Conservation (phyloP, 2,797 vertebrate genomes). For the Pachyuromys duprasi region DNA sequence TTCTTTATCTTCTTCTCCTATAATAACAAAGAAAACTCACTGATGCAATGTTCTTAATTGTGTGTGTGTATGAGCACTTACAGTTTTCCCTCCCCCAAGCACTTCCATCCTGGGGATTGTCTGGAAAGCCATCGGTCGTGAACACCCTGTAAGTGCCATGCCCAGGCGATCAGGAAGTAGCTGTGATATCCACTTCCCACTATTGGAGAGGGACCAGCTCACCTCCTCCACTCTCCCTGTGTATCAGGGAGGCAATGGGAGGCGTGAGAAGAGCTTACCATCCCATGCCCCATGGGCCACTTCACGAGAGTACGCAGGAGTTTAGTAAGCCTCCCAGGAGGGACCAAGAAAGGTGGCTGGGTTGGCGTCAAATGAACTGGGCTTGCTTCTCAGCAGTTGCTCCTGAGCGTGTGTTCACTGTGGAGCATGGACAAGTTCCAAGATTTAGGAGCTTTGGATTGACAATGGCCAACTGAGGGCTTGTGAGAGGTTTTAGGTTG, state of each 20-base stretch:
- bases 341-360: accelerated
- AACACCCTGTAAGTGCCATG: neutral
- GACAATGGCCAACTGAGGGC: neutral
- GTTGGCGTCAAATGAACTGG: neutral
- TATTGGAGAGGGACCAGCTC: neutral
- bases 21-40: neutral
- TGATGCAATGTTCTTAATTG: neutral
- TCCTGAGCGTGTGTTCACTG: accelerated
- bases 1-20: too few relatives aligned
- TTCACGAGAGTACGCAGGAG: neutral
- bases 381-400: too few relatives aligned
- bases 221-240: accelerated
- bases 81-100: too few relatives aligned
- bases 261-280: neutral
- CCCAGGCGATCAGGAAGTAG: neutral
- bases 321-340: neutral
- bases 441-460: neutral
- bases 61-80: neutral
- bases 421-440: neutral
- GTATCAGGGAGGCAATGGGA: too few relatives aligned
- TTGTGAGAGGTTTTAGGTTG: neutral
- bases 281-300: accelerated
- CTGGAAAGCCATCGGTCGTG: neutral
- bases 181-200: accelerated
- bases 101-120: too few relatives aligned